phyloP scores from a whole-genome alignment of 2,888 invertebrate genomes.

The Epirrhoe alternata region DNA sequence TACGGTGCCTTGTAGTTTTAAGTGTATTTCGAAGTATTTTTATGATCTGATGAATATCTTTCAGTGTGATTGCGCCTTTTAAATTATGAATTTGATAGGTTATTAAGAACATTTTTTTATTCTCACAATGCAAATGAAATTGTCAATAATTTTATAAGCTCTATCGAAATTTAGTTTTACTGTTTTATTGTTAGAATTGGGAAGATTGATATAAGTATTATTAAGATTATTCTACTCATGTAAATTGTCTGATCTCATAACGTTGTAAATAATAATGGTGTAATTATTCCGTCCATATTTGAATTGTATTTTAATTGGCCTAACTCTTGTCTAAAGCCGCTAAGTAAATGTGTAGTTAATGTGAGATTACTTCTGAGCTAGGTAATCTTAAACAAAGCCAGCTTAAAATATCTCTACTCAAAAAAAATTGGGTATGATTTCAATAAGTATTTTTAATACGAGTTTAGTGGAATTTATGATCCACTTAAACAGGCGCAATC shows the following conservation, averaged over 20 bases:
- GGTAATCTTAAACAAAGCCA: not conserved
- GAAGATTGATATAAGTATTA: slow-evolving; percentile 56
- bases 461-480: no score
- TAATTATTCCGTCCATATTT: slow-evolving; percentile 60
- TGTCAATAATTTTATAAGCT: not conserved
- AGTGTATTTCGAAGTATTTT: slow-evolving; percentile 25
- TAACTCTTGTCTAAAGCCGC: not conserved
- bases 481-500: no score
- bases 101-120: not conserved
- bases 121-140: not conserved
- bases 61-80: not conserved
- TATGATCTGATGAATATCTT: slow-evolving; percentile 3
- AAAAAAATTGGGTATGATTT: no score
- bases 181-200: slow-evolving; percentile 8
- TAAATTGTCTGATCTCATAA: slow-evolving; percentile 81
- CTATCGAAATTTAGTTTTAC: not conserved
- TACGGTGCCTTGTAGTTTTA: slow-evolving; percentile 66
- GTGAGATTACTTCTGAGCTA: not conserved
- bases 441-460: no score
- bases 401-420: not conserved
- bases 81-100: slow-evolving; percentile 10
- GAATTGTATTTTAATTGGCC: slow-evolving; percentile 24
- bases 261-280: slow-evolving; percentile 66
- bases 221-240: slow-evolving; percentile 62
- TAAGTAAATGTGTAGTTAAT: not conserved